These are phyloP conservation scores for Oxycera nigricornis DNA, from an alignment of 2,888 invertebrate species.

Conservation along the genomic window DNA sequence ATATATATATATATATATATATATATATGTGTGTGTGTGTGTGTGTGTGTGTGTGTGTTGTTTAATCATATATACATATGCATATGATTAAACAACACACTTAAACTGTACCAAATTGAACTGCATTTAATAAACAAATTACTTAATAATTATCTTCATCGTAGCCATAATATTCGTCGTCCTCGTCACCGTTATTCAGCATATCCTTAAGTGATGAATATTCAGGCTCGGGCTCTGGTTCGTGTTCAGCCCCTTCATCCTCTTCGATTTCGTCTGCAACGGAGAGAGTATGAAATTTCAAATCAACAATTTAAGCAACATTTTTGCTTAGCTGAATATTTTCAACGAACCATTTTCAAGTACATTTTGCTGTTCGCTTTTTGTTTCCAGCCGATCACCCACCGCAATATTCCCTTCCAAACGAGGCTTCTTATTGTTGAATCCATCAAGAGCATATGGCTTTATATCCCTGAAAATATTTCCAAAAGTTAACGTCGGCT, in stretches of 20 bases:
- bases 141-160: slow-evolving; percentile 70
- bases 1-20: no score
- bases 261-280: slow-evolving; percentile 55
- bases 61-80: no score
- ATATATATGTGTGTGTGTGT: no score
- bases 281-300: background rate
- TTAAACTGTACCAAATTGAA: no score
- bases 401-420: slow-evolving; percentile 40
- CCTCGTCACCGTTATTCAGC: slow-evolving; percentile 70
- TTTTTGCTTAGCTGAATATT: no score
- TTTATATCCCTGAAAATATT: slow-evolving; percentile 49
- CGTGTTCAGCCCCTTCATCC: slow-evolving; percentile 60
- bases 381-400: background rate
- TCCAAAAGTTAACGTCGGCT: background rate
- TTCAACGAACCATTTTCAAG: slow-evolving; percentile 47
- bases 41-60: no score
- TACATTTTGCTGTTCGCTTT: slow-evolving; percentile 50
- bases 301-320: background rate
- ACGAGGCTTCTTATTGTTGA: slow-evolving; percentile 54
- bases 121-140: no score
- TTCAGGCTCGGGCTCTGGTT: slow-evolving; percentile 60
- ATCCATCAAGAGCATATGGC: slow-evolving; percentile 53
- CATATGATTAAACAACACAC: no score
- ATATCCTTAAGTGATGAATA: slow-evolving; percentile 66
- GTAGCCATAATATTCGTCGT: slow-evolving; percentile 72